Evolutionary conservation across 1,140 invertebrate species (phyloP).

Genomic region (Teleogryllus occipitalis): DNA sequence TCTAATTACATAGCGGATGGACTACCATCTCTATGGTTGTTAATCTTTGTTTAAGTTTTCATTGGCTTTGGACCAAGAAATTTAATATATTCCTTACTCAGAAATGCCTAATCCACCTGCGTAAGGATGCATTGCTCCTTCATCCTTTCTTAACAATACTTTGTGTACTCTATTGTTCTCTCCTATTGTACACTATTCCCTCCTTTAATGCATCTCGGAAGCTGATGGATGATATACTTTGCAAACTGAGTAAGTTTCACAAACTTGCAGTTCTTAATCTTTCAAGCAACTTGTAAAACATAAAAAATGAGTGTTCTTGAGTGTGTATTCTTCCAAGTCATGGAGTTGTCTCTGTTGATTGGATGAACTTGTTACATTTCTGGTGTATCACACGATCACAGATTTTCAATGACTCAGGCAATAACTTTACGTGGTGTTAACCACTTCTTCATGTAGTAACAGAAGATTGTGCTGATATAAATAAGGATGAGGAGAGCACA

Average conservation of each 20-base stretch:
- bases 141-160: not conserved
- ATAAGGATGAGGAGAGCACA: slow-evolving; percentile 82
- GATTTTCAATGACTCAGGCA: slow-evolving; percentile 42
- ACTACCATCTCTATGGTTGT: too few species aligned
- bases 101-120: not conserved
- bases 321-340: not conserved
- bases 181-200: not conserved
- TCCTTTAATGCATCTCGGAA: not conserved
- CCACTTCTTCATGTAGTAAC: slow-evolving; percentile 88
- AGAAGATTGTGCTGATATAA: slow-evolving; percentile 81
- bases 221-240: not conserved
- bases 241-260: not conserved
- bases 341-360: not conserved
- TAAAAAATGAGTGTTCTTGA: not conserved
- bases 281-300: not conserved
- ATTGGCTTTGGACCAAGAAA: too few species aligned
- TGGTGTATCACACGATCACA: not conserved
- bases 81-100: not conserved
- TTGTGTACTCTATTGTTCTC: not conserved
- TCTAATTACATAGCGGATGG: too few species aligned
- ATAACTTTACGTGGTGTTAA: slow-evolving; percentile 71
- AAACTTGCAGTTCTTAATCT: not conserved
- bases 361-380: not conserved
- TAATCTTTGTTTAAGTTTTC: too few species aligned
- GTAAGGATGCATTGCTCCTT: not conserved